phyloP scores from a whole-genome alignment of 2,113 vertebrate species.

The Ceyx melanurus region DNA sequence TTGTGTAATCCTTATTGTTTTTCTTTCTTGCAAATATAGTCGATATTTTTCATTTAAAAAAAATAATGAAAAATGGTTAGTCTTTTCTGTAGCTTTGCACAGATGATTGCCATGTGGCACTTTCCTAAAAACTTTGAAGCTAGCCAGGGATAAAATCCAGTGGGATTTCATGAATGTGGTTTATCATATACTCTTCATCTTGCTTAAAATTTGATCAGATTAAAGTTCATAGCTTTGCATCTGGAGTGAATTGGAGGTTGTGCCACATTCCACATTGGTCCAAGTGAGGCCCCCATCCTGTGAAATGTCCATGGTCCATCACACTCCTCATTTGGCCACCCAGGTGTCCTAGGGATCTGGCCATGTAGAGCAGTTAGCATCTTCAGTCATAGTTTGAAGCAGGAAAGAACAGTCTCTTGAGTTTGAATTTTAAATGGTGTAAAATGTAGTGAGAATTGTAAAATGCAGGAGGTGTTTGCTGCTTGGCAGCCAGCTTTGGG shows the following conservation, averaged over 20 bases:
- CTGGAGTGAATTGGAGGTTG: not conserved
- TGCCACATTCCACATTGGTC: not conserved
- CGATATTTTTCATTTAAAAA: not conserved
- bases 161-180: not conserved
- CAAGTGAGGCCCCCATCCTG: no score
- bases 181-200: rapidly evolving
- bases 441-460: not conserved
- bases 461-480: not conserved
- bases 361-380: not conserved
- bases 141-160: not conserved
- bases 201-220: not conserved
- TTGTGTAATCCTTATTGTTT: not conserved
- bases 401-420: not conserved
- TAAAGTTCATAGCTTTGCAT: not conserved
- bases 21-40: not conserved
- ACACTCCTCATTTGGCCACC: not conserved
- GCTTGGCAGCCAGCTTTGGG: not conserved
- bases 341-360: not conserved
- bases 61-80: not conserved
- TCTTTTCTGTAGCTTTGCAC: not conserved
- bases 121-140: not conserved
- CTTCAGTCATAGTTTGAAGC: not conserved
- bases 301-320: not conserved
- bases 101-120: not conserved
- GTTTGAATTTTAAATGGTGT: not conserved